phyloP scores from a whole-genome alignment of 2,113 vertebrate genomes.

The Festucalex cinctus region DNA sequence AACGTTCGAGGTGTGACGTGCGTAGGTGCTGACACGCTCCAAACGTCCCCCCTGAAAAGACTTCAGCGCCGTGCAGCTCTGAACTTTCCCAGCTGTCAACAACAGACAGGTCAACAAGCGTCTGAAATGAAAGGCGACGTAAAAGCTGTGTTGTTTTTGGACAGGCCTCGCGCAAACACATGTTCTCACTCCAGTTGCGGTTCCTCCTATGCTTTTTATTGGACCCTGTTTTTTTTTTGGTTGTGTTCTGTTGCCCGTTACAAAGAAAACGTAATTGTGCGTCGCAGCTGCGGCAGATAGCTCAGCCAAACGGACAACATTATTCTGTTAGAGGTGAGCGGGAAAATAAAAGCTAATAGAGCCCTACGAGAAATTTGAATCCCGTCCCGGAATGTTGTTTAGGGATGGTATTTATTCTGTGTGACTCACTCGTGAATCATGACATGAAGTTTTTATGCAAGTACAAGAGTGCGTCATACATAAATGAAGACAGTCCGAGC shows the following conservation, averaged over 20 bases:
- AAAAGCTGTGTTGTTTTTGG: conserved; percentile 1
- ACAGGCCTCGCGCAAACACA: neutral
- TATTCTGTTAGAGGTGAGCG: neutral
- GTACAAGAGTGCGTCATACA: neutral
- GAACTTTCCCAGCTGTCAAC: conserved; percentile 6
- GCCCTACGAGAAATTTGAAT: neutral
- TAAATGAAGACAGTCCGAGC: neutral
- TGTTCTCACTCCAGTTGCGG: conserved; percentile 3
- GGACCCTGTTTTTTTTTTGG: neutral
- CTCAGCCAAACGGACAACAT: neutral
- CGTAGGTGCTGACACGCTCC: neutral
- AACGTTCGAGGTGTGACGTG: neutral
- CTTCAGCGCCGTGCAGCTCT: neutral
- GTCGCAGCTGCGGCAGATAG: neutral
- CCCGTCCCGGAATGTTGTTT: neutral
- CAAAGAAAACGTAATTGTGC: neutral
- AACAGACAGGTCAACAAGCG: conserved; percentile 3
- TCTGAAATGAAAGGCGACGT: neutral
- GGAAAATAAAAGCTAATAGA: neutral
- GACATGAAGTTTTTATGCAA: neutral
- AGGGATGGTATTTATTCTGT: neutral
- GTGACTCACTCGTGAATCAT: conserved; percentile 2
- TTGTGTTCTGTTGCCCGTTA: neutral
- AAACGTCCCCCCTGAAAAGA: neutral
- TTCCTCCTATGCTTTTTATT: conserved; percentile 1